Evolutionary conservation across 2,797 vertebrate genomes (phyloP), one percentile per base, ranked within the genome.

Genomic region (Columba guinea): DNA sequence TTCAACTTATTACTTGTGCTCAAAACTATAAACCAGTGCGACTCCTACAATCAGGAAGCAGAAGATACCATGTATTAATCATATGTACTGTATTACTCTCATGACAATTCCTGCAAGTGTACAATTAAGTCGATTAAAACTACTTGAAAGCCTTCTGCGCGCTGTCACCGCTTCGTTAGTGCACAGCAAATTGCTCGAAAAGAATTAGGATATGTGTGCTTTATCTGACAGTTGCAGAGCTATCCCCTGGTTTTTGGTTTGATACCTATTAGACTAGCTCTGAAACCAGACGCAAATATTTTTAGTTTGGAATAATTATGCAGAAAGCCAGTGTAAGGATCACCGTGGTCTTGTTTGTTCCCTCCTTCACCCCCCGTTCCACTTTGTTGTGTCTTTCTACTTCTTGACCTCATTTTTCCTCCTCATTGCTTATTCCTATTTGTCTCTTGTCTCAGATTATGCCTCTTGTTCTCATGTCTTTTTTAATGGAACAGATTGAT

Each of bases 371-470:
- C 23, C 13, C n/a, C 6, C 7, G 2, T 37, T 23, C 26, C 0
- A 18, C 64, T 92, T 92, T 93, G 48, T 82, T 87, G 48, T 81
- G 62, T 89, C 41, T 95, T 90, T 84, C 84, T 94, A 84, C 32
- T 96, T 95, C 75, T 86, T 94, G 95, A 93, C 91, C 93, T 96
- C 73, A 30, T 94, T 96, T 96, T 96, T 92, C 74, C 44, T 92
- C 52, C 79, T 91, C 67, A 39, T 82, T 94, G 85, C 85, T 90
- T 91, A 93, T 94, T 94, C 79, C 55, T 74, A 7, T 88, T 96
- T 95, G 76, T 95, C 56, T 96, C 78, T 73, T 76, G 34, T 68
- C 56, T 95, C 76, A 86, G 63, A 68, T 80, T 81, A 44, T 63
- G 63, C 51, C 76, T 91, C 77, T 64, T 81, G 51, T 64, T 75